phyloP scores from a whole-genome alignment of 2,113 vertebrate genomes.

The Brachyhypopomus occidentalis region DNA sequence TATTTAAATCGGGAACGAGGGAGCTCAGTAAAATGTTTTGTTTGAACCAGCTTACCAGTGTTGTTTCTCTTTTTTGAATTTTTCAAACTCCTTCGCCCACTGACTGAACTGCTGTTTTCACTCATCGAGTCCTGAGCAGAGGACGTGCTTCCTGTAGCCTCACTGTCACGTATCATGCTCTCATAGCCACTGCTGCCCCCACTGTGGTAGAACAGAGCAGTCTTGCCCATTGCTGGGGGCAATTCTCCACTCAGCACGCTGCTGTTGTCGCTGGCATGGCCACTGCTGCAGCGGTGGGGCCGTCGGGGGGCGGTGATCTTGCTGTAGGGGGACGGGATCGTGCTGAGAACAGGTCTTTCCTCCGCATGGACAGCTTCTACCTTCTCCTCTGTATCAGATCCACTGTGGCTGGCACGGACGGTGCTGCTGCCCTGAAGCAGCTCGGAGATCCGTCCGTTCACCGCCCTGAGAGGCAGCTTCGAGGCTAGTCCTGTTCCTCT shows the following conservation, averaged over 20 bases:
- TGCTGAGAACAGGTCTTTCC: conserved; percentile 78
- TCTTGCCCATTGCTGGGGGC: conserved; percentile 97
- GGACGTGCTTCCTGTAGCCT: conserved; percentile 93
- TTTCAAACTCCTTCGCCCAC: conserved; percentile 87
- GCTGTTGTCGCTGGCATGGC: conserved; percentile 97
- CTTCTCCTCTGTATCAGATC: conserved; percentile 71
- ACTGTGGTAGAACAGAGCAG: conserved; percentile 94
- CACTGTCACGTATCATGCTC: conserved; percentile 97
- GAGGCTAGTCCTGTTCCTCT: conserved; percentile 82
- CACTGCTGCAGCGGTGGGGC: conserved; percentile 94
- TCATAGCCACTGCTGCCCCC: conserved; percentile 97
- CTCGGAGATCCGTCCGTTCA: conserved; percentile 93
- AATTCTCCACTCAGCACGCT: conserved; percentile 96
- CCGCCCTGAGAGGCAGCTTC: conserved; percentile 87
- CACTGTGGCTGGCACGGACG: conserved; percentile 68
- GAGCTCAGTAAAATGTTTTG: not conserved
- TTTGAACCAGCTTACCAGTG: conserved; percentile 74
- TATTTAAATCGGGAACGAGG: too few species aligned
- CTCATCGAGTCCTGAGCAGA: conserved; percentile 96
- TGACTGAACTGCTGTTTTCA: conserved; percentile 89
- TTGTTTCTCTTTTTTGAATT: conserved; percentile 88
- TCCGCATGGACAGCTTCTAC: conserved; percentile 64
- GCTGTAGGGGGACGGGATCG: conserved; percentile 95
- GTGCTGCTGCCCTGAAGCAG: conserved; percentile 84
- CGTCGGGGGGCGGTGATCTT: conserved; percentile 94